These are phyloP conservation scores for Hirudinaria manillensis DNA, from an alignment of 2,888 invertebrate genomes.

Conservation along the genomic window DNA sequence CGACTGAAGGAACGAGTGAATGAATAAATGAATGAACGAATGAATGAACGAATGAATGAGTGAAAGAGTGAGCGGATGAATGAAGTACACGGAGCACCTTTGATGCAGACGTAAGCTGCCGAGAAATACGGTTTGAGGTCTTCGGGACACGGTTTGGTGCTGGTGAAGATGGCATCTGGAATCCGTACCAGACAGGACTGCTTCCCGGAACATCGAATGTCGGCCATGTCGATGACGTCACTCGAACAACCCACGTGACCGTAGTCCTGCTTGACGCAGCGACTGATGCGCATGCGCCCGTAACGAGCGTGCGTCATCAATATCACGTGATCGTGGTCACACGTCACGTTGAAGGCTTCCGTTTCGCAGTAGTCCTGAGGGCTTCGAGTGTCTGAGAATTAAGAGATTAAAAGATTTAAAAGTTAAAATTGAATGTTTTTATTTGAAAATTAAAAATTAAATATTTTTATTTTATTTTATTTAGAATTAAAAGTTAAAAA, in stretches of 20 bases:
- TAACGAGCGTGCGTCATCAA: slow-evolving; percentile 14
- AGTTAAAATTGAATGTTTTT: too few species aligned
- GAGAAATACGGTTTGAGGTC: slow-evolving; percentile 25
- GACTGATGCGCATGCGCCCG: slow-evolving; percentile 16
- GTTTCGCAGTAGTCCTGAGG: slow-evolving; percentile 17
- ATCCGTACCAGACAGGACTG: neutral
- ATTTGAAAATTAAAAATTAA: too few species aligned
- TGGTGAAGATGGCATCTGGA: slow-evolving; percentile 6
- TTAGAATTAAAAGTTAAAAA: too few species aligned
- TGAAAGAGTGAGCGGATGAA: too few species aligned
- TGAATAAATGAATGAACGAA: too few species aligned
- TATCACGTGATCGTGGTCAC: slow-evolving; percentile 13
- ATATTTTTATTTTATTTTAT: too few species aligned
- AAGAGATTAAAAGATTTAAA: too few species aligned
- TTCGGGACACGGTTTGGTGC: slow-evolving; percentile 14
- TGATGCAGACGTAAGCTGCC: neutral
- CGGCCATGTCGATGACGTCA: slow-evolving; percentile 24
- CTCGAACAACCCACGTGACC: slow-evolving; percentile 26
- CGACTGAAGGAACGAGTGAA: too few species aligned
- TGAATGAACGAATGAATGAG: too few species aligned
- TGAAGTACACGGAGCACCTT: neutral
- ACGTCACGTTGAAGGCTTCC: slow-evolving; percentile 17
- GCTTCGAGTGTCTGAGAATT: neutral
- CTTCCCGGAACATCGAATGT: slow-evolving; percentile 13
- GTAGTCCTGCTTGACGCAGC: slow-evolving; percentile 23